phyloP scores from a whole-genome alignment of 2,113 vertebrate species.

The Ondatra zibethicus region DNA sequence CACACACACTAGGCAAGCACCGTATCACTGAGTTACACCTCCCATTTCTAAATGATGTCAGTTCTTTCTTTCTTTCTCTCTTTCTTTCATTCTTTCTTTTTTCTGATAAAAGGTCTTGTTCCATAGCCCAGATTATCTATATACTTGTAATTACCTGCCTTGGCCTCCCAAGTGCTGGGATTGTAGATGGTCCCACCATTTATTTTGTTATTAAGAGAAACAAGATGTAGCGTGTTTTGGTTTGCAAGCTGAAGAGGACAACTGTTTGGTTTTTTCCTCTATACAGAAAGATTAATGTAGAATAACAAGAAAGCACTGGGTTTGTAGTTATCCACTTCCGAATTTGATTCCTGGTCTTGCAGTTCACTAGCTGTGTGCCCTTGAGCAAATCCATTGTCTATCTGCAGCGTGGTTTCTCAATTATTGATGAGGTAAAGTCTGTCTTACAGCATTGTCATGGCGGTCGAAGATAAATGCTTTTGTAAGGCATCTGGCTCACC shows the following conservation, averaged over 20 bases:
- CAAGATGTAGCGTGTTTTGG: background rate
- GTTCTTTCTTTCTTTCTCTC: too few species aligned
- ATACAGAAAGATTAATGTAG: background rate
- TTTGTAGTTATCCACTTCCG: background rate
- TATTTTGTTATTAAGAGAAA: constrained; percentile 7
- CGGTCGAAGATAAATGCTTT: background rate
- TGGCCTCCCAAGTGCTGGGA: background rate
- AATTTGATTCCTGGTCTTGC: constrained; percentile 10
- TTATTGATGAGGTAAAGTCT: background rate
- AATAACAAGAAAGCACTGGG: background rate
- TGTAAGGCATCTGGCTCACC: background rate
- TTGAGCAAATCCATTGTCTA: background rate
- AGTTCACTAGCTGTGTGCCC: background rate
- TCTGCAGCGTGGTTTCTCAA: background rate
- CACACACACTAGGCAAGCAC: background rate
- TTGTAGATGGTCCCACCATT: background rate
- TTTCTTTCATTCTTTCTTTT: background rate
- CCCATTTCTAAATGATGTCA: background rate
- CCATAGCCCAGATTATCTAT: background rate
- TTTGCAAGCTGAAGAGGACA: background rate
- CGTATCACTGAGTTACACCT: background rate
- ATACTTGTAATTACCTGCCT: background rate
- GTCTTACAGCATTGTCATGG: background rate
- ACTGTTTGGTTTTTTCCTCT: background rate
- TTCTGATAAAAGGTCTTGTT: background rate